Base-by-base conservation (phyloP, 1,140 invertebrate genomes). In the Lepeophtheirus salmonis region DNA sequence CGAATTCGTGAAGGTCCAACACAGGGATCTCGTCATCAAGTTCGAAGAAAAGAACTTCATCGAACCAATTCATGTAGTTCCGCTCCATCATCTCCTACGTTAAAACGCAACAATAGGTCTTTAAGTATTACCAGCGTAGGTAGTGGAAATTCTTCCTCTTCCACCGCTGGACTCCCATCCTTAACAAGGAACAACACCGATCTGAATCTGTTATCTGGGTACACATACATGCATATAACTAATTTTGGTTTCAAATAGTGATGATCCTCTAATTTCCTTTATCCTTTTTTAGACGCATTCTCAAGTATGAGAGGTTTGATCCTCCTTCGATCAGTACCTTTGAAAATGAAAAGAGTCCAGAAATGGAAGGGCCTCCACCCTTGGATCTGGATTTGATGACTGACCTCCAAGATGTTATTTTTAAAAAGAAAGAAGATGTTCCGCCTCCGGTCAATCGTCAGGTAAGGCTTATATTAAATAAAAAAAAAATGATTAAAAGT, bases 321-420 rank as follows among this genome's bases (percentile, higher is more conserved):
- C 56, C 56, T 49, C 16, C 56, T 21, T 22, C n/a, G 6, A 41
- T 41, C 30, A 41, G 30, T 41, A 41, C 30, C 6, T 41, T 41
- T n/a, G 30, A 41, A n/a, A 41, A 41, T 41, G 30, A 77, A 76
- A 26, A 41, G 25, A 48, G 21, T 53, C 13, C 50, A 6, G 60
- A 22, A n/a, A 53, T 59, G 21, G 16, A 49, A 49, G 68, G 71
- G 21, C 68, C 75, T 52, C 70, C 75, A n/a, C 67, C 69, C 14
- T 64, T 79, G 48, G 71, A 77, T 64, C 77, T 81, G 64, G 79
- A 82, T 69, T 68, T 82, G 50, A 78, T 81, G 78, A 75, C 77
- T 54, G 80, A 81, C 69, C 70, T 82, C 56, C 73, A 79, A 64
- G 78, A 81, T 68, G 74, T 81, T 20, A 73, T 81, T 17, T 71